Conservation (phyloP, 1,140 invertebrate species). For the Acromyrmex charruanus region DNA sequence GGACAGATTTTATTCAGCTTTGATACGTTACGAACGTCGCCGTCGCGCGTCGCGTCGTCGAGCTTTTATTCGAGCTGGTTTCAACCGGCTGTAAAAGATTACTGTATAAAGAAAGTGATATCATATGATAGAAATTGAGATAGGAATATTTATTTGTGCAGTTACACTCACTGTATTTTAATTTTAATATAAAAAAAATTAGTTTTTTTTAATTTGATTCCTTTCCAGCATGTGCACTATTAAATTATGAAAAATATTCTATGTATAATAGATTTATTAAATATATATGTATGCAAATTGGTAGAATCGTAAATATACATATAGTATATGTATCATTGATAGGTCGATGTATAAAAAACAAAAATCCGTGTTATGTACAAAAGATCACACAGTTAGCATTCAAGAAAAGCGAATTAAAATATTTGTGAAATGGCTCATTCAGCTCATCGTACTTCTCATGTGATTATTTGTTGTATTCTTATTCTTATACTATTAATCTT, state of each 20-base stretch:
- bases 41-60: conserved; percentile 29
- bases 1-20: conserved; percentile 66
- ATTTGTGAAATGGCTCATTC: neutral
- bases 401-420: neutral
- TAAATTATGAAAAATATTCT: neutral
- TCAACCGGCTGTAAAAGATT: conserved; percentile 49
- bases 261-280: neutral
- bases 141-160: neutral
- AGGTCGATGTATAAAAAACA: neutral
- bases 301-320: no score
- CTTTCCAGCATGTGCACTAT: neutral
- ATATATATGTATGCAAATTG: neutral
- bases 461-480: no score
- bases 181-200: neutral
- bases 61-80: conserved; percentile 53
- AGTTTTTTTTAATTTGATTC: neutral
- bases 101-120: conserved; percentile 23
- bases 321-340: neutral
- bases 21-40: conserved; percentile 12
- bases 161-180: neutral
- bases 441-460: no score
- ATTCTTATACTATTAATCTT: no score
- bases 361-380: neutral
- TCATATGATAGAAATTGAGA: neutral
- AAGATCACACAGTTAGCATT: neutral